These are phyloP conservation scores for Erpobdella octoculata DNA, from an alignment of 2,888 invertebrate species.

Conservation along the genomic window DNA sequence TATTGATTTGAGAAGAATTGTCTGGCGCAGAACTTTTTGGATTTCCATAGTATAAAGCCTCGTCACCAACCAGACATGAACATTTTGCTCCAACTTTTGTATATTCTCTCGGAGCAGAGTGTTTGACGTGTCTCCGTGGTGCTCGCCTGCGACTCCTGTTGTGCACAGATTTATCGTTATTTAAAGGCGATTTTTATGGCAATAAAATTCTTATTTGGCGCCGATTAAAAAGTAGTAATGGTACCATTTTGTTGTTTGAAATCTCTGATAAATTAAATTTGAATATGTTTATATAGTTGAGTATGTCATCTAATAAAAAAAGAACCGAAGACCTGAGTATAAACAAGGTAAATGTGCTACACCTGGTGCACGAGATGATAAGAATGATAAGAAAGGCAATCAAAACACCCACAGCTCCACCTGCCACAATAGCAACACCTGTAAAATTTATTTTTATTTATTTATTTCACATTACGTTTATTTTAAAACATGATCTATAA, in stretches of 20 bases:
- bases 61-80: neutral
- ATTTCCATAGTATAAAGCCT: neutral
- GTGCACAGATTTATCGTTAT: no score
- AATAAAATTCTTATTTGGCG: neutral
- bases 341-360: no score
- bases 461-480: neutral
- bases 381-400: constrained; percentile 26
- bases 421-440: constrained; percentile 23
- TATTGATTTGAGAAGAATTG: no score
- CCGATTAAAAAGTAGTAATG: neutral
- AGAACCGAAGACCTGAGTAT: no score
- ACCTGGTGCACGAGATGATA: constrained; percentile 26
- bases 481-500: no score
- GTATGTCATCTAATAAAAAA: neutral
- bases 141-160: no score
- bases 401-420: constrained; percentile 14
- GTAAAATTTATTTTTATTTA: no score
- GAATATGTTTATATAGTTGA: neutral
- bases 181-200: no score
- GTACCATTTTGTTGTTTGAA: neutral
- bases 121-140: no score
- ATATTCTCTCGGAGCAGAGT: no score
- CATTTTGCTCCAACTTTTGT: no score
- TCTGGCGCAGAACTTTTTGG: neutral
- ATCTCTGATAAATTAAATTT: neutral